Base-by-base conservation (phyloP, 2,888 invertebrate species). In the Lochmaea capreae region DNA sequence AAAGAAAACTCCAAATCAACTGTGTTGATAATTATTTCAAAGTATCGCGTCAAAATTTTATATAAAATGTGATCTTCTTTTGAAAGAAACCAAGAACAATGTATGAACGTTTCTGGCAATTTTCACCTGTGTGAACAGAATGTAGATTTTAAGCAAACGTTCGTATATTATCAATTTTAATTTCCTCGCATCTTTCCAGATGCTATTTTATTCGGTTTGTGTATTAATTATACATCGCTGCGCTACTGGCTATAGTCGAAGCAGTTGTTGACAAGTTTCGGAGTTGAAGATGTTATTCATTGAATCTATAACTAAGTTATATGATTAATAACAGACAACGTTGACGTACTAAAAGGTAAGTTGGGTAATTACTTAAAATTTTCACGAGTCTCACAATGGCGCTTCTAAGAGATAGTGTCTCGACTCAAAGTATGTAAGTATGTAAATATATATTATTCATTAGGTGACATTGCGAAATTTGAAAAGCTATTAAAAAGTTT, bases 311-410 rank as follows among this genome's bases (percentile, higher is more conserved):
- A 62, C 77, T 69, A 77, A 77, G 77, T 77, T 77, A 65, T 75
- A 77, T 77, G 77, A 77, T 75, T 77, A 77, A 77, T 77, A 77
- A 71, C 73, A 42, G 63, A 68, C 61, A 71, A 71, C 71, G 75
- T 42, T 75, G 77, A 73, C 69, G 71, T 72, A 73, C 73, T 77
- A 75, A 75, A 77, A 77, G 77, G 77, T 77, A 77, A 77, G 77
- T 77, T 77, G 65, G 70, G 14, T 75, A 77, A 77, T 77, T 77
- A 69, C 77, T 77, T 66, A 58, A 69, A 72, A 75, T 75, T 73
- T 77, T 73, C 65, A 57, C 33, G 71, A 77, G 71, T 75, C 71
- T 73, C 69, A 74, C 74, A 74, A 76, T 72, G 42, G 73, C 59
- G 52, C 14, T 46, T 58, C n/a, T 67, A 2, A 49, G n/a, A 14